Conservation (phyloP, 1,140 invertebrate species). For the Pseudomyrmex concolor region DNA sequence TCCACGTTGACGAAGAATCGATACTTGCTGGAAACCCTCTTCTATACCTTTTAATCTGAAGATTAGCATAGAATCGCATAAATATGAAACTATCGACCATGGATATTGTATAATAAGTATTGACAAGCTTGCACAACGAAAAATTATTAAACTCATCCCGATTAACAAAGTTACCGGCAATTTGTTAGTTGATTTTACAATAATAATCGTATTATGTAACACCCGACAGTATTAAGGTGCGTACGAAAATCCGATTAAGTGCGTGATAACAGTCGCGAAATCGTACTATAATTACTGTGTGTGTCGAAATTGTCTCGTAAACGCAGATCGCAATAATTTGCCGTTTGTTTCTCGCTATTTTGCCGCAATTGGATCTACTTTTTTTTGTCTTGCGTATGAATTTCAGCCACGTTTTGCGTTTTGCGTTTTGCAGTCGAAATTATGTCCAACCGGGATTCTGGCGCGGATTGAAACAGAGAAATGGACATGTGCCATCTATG, state of each 20-base stretch:
- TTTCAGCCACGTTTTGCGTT: neutral
- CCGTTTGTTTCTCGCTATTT: neutral
- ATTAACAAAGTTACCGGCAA: slow-evolving; percentile 28
- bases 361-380: neutral
- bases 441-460: slow-evolving; percentile 20
- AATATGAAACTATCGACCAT: slow-evolving; percentile 22
- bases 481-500: slow-evolving; percentile 52
- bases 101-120: slow-evolving; percentile 34
- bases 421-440: neutral
- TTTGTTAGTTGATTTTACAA: slow-evolving; percentile 46
- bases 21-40: slow-evolving; percentile 37
- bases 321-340: neutral
- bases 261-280: neutral
- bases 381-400: neutral
- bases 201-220: neutral
- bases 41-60: slow-evolving; percentile 47
- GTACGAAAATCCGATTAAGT: slow-evolving; percentile 9
- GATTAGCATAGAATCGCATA: slow-evolving; percentile 35
- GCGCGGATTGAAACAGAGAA: slow-evolving; percentile 41
- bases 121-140: slow-evolving; percentile 3
- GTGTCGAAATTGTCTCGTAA: slow-evolving; percentile 5
- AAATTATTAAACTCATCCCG: slow-evolving; percentile 36
- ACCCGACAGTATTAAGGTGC: neutral
- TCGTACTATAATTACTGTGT: slow-evolving; percentile 15
- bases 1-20: slow-evolving; percentile 47